Conservation (phyloP, 2,888 invertebrate genomes). For the Petrolisthes manimaculis region DNA sequence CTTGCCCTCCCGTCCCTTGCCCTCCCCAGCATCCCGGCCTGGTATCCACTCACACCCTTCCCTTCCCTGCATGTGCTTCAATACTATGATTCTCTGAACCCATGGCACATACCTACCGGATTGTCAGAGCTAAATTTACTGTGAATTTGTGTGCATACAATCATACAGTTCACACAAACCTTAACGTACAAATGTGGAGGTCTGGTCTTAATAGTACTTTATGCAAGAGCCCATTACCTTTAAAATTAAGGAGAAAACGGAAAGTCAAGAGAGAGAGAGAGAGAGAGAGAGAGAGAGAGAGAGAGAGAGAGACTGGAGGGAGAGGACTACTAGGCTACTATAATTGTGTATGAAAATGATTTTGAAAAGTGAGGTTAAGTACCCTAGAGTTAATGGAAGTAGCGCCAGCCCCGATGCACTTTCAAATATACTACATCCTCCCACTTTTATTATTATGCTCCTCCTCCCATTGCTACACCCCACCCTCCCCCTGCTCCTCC, state of each 20-base stretch:
- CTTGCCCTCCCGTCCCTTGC: too few species aligned
- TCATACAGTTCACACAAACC: too few species aligned
- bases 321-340: neutral
- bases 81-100: too few species aligned
- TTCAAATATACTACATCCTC: neutral
- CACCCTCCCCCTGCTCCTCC: neutral
- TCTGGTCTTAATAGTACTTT: too few species aligned
- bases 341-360: neutral
- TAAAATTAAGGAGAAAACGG: neutral
- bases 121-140: too few species aligned
- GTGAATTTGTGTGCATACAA: too few species aligned
- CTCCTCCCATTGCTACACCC: neutral
- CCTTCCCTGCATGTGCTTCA: too few species aligned
- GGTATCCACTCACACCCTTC: too few species aligned
- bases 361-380: neutral
- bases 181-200: too few species aligned
- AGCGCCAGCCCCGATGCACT: neutral
- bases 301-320: neutral
- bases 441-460: neutral
- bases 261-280: neutral
- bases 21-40: too few species aligned
- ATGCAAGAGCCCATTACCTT: too few species aligned
- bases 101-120: too few species aligned
- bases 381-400: neutral
- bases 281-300: constrained; percentile 13